Evolutionary conservation across 2,888 invertebrate species (phyloP), one percentile per base, ranked within the genome.

Genomic region (Leptarthrus brevirostris): DNA sequence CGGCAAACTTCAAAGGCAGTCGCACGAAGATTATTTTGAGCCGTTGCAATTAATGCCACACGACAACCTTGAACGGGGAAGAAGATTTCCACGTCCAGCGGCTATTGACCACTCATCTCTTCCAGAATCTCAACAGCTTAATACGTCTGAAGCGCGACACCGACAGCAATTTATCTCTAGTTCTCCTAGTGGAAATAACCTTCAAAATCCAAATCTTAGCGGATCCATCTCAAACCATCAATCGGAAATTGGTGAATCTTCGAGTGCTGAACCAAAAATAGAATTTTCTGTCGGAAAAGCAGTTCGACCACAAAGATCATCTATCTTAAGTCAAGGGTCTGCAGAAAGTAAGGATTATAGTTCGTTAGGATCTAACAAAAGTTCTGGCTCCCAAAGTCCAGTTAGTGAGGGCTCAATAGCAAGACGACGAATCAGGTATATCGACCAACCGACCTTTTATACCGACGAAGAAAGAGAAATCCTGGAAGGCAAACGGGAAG

Each of bases 391-490:
- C 4, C 79, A 77, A 22, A 81, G 78, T 72, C 78, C 76, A 12
- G 20, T 85, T 82, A 81, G 87, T 86, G 85, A 87, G 82, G 78
- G 80, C 1, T 82, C 80, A 14, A 2, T 71, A 8, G 71, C 75
- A 76, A 84, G 87, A 70, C 85, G 88, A 8, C 86, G 88, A 18
- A 86, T 88, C 73, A 86, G 86, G 52, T 89, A 88, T 80, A 87
- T 88, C 72, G 86, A 87, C 75, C 88, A 89, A 77, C 83, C 87
- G 72, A 86, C 88, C 1, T 82, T 86, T 18, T 86, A 85, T 78
- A 79, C 87, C 54, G 87, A 89, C 78, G 88, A 88, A 82, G 88
- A 84, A 80, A 82, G 86, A 83, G 80, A 87, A 82, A 66, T 77
- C 77, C 84, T 79, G 73, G 85, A 81, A 73, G 80, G 80, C 18